A percentile compares a stretch with the other conserved stretches of the same genome.
Evolutionary conservation across 2,113 vertebrate genomes (phyloP).

Genomic region (Acanthisitta chloris): DNA sequence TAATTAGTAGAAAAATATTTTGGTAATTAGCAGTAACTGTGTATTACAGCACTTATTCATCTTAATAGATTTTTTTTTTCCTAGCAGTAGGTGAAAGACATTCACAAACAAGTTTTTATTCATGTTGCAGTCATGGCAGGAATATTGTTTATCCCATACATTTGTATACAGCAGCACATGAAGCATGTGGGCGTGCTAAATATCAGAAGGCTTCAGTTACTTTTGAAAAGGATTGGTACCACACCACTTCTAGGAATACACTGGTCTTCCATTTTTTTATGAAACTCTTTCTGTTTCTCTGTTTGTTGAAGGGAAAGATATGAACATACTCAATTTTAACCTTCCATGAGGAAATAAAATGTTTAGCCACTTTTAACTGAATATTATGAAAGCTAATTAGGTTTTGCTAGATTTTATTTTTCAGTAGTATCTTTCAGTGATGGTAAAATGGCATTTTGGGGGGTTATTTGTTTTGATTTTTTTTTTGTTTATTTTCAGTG

Average conservation of each 20-base stretch:
- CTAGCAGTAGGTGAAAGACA: neutral
- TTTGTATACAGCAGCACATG: neutral
- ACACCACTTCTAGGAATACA: neutral
- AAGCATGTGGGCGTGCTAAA: neutral
- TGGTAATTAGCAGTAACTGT: slow-evolving; percentile 48
- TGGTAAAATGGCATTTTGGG: neutral
- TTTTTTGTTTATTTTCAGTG: neutral
- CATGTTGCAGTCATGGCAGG: neutral
- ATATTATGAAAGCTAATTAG: neutral
- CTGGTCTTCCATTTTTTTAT: neutral
- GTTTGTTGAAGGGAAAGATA: neutral
- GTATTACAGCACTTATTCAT: slow-evolving; percentile 22
- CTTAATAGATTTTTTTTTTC: neutral
- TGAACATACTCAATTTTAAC: neutral
- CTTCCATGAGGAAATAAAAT: neutral
- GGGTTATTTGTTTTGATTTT: accelerated
- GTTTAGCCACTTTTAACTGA: neutral
- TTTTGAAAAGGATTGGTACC: neutral
- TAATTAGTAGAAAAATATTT: slow-evolving; percentile 57
- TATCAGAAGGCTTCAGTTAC: neutral
- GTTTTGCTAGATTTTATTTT: neutral
- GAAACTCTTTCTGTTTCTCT: neutral
- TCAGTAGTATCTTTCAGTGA: neutral
- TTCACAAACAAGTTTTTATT: neutral
- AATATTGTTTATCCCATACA: neutral